Evolutionary conservation across 2,888 invertebrate species (phyloP), one percentile per base, ranked within the genome.

Genomic region (Salpingus planirostris): DNA sequence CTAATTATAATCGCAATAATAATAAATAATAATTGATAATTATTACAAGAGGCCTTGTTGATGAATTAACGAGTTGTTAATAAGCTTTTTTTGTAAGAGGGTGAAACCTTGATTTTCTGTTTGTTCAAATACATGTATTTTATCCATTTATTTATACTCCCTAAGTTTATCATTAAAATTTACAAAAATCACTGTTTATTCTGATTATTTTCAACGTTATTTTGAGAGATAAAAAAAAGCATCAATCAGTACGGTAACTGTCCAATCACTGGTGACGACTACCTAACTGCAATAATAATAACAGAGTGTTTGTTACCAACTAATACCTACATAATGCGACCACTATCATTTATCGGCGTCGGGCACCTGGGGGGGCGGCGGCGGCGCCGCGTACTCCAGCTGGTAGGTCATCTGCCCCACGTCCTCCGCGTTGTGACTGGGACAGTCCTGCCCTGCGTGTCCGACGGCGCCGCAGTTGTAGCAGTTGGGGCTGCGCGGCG

Each of bases 391-490:
- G 59, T 75, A 80, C 62, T 80, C 80, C 38, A 81, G 64, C 61
- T 75, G 77, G 55, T 78, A 81, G 40, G 75, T 73, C 44, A 77
- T 76, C 49, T 80, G 74, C 22, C 89, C 87, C 67, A 90, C 84
- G 65, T 90, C 89, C 63, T 95, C 92, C 78, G 93, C 88, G 33
- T 88, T 88, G 43, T 83, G 83, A 60, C 89, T 89, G 57, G 83
- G 82, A 63, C 93, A 95, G 49, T 92, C 92, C 50, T 76, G 72
- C 13, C 90, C 90, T 29, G 75, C 72, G 64, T 95, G 93, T 29
- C 76, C 81, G 33, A 78, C 74, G 31, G 80, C 82, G 38, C 93
- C 93, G 67, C 95, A 95, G 64, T 93, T 95, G 69, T 85, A 92
- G 66, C 93, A 95, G 33, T 59, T 58, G n/a, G 56, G 49, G 31